Percentiles rank a stretch among this genome's conserved stretches.
Evolutionary conservation across 1,140 invertebrate species (phyloP).

Genomic region (Sitodiplosis mosellana): DNA sequence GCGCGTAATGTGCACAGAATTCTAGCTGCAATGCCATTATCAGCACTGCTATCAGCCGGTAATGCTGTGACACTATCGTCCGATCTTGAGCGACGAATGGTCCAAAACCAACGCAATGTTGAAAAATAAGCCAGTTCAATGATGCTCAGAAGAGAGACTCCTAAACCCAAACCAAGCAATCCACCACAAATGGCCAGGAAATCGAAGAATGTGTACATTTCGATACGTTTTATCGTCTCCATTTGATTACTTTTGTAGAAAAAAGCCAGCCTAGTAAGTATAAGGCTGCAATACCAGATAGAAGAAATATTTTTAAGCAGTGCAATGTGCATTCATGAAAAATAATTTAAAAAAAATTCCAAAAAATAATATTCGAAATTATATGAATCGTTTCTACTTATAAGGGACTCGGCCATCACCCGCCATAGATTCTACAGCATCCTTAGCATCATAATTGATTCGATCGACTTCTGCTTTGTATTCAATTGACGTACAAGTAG

Average conservation of each 20-base stretch:
- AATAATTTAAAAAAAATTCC: too few relatives aligned
- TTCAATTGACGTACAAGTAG: constrained; percentile 34
- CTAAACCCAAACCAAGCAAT: constrained; percentile 34
- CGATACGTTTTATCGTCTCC: constrained; percentile 28
- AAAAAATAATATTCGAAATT: too few relatives aligned
- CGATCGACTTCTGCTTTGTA: constrained; percentile 38
- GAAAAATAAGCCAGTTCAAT: constrained; percentile 35
- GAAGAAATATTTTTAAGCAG: too few relatives aligned
- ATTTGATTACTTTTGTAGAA: constrained; percentile 33
- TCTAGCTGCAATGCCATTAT: too few relatives aligned
- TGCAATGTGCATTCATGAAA: too few relatives aligned
- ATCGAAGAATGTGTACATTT: constrained; percentile 32
- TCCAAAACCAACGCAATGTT: constrained; percentile 27
- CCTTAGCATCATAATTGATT: constrained; percentile 31
- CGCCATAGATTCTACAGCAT: too few relatives aligned
- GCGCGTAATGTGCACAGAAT: too few relatives aligned
- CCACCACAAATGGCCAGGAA: constrained; percentile 37
- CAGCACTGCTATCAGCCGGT: too few relatives aligned
- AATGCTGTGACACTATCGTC: too few relatives aligned
- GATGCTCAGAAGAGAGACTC: constrained; percentile 34
- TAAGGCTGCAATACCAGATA: constrained; percentile 13
- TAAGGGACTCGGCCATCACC: too few relatives aligned
- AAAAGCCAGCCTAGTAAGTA: constrained; percentile 22
- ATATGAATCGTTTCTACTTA: too few relatives aligned
- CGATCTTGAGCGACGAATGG: too few relatives aligned